Evolutionary conservation across 2,888 invertebrate species (phyloP).

Genomic region (Polyploca ridens): DNA sequence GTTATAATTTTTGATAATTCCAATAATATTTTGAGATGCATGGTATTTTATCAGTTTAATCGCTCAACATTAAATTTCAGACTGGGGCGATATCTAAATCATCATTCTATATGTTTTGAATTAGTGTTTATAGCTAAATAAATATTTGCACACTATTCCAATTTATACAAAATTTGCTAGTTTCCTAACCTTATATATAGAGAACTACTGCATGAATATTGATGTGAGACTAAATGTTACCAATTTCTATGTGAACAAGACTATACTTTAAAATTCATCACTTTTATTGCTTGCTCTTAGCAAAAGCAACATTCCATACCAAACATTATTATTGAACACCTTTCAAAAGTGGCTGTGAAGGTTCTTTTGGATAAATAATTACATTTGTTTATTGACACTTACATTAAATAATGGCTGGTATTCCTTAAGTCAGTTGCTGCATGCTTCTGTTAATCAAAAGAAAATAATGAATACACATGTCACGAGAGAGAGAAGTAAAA

Average conservation of each 20-base stretch:
- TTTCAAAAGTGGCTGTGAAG: too few species aligned
- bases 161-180: too few species aligned
- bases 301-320: not conserved
- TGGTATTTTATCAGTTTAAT: not conserved
- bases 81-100: constrained; percentile 20
- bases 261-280: too few species aligned
- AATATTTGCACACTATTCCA: too few species aligned
- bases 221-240: too few species aligned
- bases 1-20: not conserved
- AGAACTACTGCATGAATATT: too few species aligned
- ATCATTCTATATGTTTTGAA: constrained; percentile 21
- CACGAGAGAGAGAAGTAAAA: constrained; percentile 20
- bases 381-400: not conserved
- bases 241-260: too few species aligned
- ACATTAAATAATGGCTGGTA: not conserved
- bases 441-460: not conserved
- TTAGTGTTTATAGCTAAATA: too few species aligned
- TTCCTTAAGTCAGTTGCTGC: not conserved
- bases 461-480: not conserved
- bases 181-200: too few species aligned
- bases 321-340: too few species aligned
- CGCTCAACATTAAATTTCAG: constrained; percentile 10
- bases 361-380: too few species aligned
- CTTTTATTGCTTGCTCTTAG: not conserved
- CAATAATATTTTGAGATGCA: not conserved